These are phyloP conservation scores for Bibio marci DNA, from an alignment of 2,888 invertebrate species.

Conservation along the genomic window DNA sequence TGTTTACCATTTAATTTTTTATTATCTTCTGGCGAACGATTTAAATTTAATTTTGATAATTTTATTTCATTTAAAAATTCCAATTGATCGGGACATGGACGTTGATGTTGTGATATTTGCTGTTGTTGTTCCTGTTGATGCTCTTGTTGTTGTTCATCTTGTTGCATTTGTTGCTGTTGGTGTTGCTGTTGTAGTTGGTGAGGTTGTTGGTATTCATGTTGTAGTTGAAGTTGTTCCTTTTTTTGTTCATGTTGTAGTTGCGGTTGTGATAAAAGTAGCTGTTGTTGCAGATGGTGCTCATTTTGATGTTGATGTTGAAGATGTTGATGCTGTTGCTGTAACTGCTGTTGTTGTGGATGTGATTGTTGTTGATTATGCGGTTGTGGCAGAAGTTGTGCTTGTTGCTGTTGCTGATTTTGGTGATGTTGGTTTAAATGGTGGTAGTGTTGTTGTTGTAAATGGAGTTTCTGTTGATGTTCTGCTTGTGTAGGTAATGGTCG, in stretches of 20 bases:
- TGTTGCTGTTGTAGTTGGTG: slow-evolving; percentile 9
- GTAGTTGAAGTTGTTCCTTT: neutral
- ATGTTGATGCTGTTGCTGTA: too few species aligned
- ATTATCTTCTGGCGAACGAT: slow-evolving; percentile 24
- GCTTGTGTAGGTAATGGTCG: neutral
- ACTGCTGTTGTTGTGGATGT: too few species aligned
- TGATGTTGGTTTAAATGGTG: too few species aligned
- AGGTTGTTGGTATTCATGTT: neutral
- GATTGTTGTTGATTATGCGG: too few species aligned
- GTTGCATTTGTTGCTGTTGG: slow-evolving; percentile 10
- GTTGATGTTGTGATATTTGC: too few species aligned
- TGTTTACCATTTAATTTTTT: slow-evolving; percentile 28
- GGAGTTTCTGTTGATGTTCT: too few species aligned
- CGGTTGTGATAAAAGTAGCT: neutral
- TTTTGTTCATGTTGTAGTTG: too few species aligned
- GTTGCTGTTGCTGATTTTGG: too few species aligned
- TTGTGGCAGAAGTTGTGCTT: too few species aligned
- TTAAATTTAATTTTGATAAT: slow-evolving; percentile 21
- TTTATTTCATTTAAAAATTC: slow-evolving; percentile 25
- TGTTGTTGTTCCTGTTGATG: slow-evolving; percentile 8
- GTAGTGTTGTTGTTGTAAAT: too few species aligned
- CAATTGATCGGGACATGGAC: slow-evolving; percentile 21
- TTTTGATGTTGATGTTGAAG: too few species aligned
- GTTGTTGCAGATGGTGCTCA: neutral
- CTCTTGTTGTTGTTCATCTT: slow-evolving; percentile 14